A percentile compares a stretch with the other conserved stretches of the same genome.
Conservation (phyloP, 2,797 vertebrate genomes). For the Lateolabrax maculatus region DNA sequence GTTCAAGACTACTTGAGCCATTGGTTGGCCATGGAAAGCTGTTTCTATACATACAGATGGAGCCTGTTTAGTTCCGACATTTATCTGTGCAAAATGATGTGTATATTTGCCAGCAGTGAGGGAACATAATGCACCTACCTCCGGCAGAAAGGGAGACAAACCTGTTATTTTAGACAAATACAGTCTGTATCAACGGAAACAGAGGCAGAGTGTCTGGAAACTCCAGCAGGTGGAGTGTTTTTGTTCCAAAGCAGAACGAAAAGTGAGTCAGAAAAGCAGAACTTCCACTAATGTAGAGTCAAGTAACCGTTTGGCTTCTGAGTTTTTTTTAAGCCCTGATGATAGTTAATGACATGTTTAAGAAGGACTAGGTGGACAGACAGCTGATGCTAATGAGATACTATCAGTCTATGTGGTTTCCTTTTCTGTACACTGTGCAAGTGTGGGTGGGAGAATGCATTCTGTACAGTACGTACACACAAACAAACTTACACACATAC, state of each 20-base stretch:
- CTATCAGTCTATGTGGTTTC: constrained; percentile 1
- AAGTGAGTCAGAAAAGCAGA: not conserved
- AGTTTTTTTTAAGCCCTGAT: not conserved
- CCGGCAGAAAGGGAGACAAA: not conserved
- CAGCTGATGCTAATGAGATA: constrained; percentile 33
- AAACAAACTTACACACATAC: not conserved
- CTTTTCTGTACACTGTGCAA: not conserved
- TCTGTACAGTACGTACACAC: not conserved
- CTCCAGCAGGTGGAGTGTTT: not conserved
- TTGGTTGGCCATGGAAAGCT: not conserved
- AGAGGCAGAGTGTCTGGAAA: not conserved
- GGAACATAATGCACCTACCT: constrained; percentile 3
- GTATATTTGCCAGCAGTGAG: not conserved
- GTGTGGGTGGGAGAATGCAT: not conserved
- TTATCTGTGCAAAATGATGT: not conserved
- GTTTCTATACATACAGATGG: not conserved
- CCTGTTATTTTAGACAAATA: constrained; percentile 12
- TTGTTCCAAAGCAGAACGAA: constrained; percentile 1
- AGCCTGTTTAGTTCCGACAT: not conserved
- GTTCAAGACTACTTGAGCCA: not conserved
- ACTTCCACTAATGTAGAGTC: not conserved
- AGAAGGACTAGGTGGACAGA: not conserved
- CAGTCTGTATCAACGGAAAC: not conserved
- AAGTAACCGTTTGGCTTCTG: not conserved
- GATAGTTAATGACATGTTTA: constrained; percentile 29